phyloP scores from a whole-genome alignment of 2,113 vertebrate genomes.

The Hipposideros armiger region DNA sequence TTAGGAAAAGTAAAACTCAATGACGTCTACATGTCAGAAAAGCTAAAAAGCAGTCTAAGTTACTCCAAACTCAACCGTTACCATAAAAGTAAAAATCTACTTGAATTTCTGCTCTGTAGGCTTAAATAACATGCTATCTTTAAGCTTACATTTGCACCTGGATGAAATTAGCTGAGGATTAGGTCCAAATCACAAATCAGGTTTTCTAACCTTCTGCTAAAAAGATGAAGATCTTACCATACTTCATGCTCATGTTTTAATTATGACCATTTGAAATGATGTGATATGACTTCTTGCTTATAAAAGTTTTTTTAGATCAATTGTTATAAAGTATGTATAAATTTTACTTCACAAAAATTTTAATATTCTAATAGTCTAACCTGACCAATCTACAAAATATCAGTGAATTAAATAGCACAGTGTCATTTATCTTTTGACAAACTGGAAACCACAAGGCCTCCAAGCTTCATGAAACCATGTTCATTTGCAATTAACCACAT shows the following conservation, averaged over 20 bases:
- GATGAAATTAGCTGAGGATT: neutral
- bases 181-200: neutral
- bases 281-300: conserved; percentile 48
- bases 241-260: conserved; percentile 48
- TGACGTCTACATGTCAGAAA: neutral
- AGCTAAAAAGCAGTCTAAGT: neutral
- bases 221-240: neutral
- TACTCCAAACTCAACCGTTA: conserved; percentile 21
- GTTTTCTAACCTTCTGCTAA: conserved; percentile 31
- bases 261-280: conserved; percentile 14
- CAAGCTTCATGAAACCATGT: neutral
- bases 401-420: neutral
- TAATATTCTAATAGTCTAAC: neutral
- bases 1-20: neutral
- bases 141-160: neutral
- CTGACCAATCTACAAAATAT: neutral
- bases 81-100: conserved; percentile 8
- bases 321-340: conserved; percentile 26
- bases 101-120: neutral
- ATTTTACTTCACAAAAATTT: conserved; percentile 44
- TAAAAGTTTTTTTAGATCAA: conserved; percentile 7
- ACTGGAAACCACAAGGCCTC: neutral
- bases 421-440: neutral
- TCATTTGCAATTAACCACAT: neutral
- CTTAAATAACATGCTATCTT: neutral